Conservation (phyloP, 2,797 vertebrate genomes). For the Lates japonicus region DNA sequence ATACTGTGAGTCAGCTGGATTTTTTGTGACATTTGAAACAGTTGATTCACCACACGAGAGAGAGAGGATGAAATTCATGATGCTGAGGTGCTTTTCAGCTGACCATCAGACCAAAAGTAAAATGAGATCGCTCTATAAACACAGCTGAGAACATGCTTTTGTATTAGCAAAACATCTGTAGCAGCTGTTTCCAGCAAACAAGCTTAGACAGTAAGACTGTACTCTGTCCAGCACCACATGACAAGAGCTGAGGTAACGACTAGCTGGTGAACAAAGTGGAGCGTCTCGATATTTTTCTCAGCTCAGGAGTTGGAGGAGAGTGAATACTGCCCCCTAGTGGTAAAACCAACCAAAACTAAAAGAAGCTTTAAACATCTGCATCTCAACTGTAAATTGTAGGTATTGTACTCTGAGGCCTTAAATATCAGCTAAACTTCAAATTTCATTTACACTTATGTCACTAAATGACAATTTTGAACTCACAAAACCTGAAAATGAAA, state of each 20-base stretch:
- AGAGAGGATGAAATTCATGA: not conserved
- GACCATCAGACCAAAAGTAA: not conserved
- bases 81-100: not conserved
- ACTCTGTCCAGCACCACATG: not conserved
- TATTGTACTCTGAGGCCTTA: not conserved
- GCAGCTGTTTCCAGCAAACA: no score
- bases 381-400: not conserved
- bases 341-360: not conserved
- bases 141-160: no score
- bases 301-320: not conserved
- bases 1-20: not conserved
- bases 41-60: not conserved
- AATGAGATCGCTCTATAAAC: no score
- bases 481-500: not conserved
- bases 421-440: not conserved
- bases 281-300: not conserved
- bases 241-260: not conserved
- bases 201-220: no score
- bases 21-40: not conserved
- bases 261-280: not conserved
- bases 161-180: no score
- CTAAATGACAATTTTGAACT: not conserved
- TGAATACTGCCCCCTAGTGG: slow-evolving; percentile 42
- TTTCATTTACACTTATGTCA: not conserved
- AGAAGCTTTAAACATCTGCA: slow-evolving; percentile 2